Evolutionary conservation across 2,888 invertebrate species (phyloP), one percentile per base, ranked within the genome.

Genomic region (Diadegma fenestrale): DNA sequence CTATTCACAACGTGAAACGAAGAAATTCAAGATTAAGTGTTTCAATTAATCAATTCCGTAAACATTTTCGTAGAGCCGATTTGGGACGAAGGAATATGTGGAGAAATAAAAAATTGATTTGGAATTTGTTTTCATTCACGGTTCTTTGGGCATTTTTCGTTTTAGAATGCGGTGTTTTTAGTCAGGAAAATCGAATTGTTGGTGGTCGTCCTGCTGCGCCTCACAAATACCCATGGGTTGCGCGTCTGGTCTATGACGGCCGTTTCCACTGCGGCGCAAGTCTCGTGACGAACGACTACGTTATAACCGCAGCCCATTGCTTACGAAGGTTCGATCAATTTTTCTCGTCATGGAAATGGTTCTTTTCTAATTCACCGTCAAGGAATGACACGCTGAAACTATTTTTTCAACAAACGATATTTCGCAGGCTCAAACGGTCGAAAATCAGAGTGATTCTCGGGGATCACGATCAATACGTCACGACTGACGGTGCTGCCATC

Each of bases 241-340:
- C 97, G 3, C 95, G 98, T 64, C 95, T 98, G 79, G 97, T 98
- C 17, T 98, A 98, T 93, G 97, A 98, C 91, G 97, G 98, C 0
- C 97, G 97, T 93, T 98, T 98, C 94, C 98, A 98, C 93, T 98
- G 98, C 91, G 98, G 98, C 0, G 98, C 97, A 30, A 97, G 97
- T 2, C 95, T 98, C 41, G 95, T 98, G 64, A 97, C 97, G 79
- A 96, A 96, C 92, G 97, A 97, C 94, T 97, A 97, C 92, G 97
- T 98, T 82, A 95, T 98, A 79, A 98, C 98, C 0, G 98, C 98
- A 0, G 98, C 98, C 2, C 98, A 98, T 94, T 98, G 98, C 92
- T 96, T 98, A 79, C 95, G 96, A 93, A 96, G 96, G 97, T 97
- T 17, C 37, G 0, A 7, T 22, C 6, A 48, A 22, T 76, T 48